Percentiles rank a stretch among this genome's conserved stretches.
Evolutionary conservation across 2,888 invertebrate species (phyloP).

Genomic region (Drosophila limbata): DNA sequence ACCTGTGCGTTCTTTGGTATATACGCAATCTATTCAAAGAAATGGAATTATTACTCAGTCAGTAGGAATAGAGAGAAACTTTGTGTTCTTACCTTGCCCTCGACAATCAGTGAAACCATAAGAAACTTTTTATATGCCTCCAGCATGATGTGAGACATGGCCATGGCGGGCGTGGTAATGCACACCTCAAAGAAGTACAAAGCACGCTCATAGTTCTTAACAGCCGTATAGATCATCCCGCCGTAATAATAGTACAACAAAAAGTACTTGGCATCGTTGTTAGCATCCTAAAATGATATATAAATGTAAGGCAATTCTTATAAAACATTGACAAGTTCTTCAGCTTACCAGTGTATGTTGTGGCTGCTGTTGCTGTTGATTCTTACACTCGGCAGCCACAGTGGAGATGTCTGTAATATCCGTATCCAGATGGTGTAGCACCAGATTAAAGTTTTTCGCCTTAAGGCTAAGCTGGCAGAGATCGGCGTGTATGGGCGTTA

Average conservation of each 20-base stretch:
- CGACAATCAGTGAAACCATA: conserved; percentile 94
- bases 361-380: conserved; percentile 71
- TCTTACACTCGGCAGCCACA: conserved; percentile 85
- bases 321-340: background rate
- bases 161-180: conserved; percentile 96
- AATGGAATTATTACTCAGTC: background rate
- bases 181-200: conserved; percentile 98
- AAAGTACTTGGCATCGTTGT: conserved; percentile 89
- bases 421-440: conserved; percentile 93
- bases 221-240: conserved; percentile 97
- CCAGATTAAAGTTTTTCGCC: conserved; percentile 96
- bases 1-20: conserved; percentile 97
- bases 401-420: conserved; percentile 96
- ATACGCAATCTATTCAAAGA: conserved; percentile 86
- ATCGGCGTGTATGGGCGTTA: conserved; percentile 97
- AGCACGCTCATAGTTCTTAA: conserved; percentile 96
- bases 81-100: conserved; percentile 91
- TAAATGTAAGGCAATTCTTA: too few relatives aligned
- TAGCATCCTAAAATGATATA: conserved; percentile 88
- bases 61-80: background rate
- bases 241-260: conserved; percentile 98
- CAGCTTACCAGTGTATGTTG: conserved; percentile 64
- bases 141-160: conserved; percentile 98
- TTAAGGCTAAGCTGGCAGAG: conserved; percentile 96
- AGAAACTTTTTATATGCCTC: conserved; percentile 99